Evolutionary conservation across 2,888 invertebrate species (phyloP), one percentile per base, ranked within the genome.

Genomic region (Hermaeophaga mercurialis): DNA sequence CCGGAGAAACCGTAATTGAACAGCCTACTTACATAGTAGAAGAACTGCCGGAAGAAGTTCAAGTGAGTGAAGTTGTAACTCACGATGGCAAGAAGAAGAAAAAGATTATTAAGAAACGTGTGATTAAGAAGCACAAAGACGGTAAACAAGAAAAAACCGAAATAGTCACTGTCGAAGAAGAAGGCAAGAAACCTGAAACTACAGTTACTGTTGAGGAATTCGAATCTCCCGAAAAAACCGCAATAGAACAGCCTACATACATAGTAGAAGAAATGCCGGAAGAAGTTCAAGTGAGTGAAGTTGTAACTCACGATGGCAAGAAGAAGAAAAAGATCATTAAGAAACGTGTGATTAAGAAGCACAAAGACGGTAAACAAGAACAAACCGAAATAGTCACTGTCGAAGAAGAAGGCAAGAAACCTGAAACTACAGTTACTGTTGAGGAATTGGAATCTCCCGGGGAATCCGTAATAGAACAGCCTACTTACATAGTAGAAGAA

Each of bases 291-390:
- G 73, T 75, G 43, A 69, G 66, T 45, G 73, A 74, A 60, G 53
- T 65, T 7, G 64, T 64, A 41, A 72, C 78, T 38, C 68, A 78
- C n/a, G 77, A 80, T 56, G 74, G 73, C 53, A 71, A 78, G 70
- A 66, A 57, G 54, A 79, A 64, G 71, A 79, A 70, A 73, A 79
- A 49, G 70, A 34, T 73, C 24, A 69, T 75, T 3, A 79, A 76
- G 31, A 80, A 75, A 39, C 72, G 79, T 31, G 63, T 75, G 0
- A 76, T 79, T 38, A 80, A 74, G 53, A 80, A 79, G 62, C 76
- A 74, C 3, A 76, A 66, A 61, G 78, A 73, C 53, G 65, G 70
- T 38, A 75, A 71, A 63, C 73, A 78, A 39, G 79, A 80, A 66
- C 33, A 53, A 39, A 61, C 70, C 34, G 56, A 69, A 58, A 65